Evolutionary conservation across 2,888 invertebrate species (phyloP).

Genomic region (Sympetrum striolatum): DNA sequence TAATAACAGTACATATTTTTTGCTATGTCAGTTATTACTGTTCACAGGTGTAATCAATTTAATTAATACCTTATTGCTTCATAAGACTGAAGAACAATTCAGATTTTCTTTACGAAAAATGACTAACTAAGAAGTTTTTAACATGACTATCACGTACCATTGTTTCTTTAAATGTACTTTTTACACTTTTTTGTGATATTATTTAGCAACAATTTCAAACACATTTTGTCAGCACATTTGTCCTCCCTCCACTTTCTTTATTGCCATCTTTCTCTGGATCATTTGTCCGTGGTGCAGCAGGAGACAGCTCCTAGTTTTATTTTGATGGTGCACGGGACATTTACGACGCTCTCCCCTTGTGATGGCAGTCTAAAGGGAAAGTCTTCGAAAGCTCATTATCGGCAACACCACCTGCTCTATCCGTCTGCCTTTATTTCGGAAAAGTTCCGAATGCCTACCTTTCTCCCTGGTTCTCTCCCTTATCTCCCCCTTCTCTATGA

Average conservation of each 20-base stretch:
- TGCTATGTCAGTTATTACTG: too few relatives aligned
- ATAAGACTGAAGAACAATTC: too few relatives aligned
- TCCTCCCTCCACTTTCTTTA: background rate
- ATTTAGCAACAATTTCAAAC: too few relatives aligned
- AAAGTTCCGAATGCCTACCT: background rate
- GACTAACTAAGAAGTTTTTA: too few relatives aligned
- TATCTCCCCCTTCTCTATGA: background rate
- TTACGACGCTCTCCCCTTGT: background rate
- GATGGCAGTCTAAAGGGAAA: constrained; percentile 11
- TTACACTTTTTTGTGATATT: too few relatives aligned
- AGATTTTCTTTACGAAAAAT: too few relatives aligned
- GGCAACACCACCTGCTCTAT: constrained; percentile 33
- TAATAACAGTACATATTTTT: too few relatives aligned
- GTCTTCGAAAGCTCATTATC: constrained; percentile 43
- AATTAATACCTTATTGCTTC: too few relatives aligned
- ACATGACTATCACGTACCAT: too few relatives aligned
- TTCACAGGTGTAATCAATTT: too few relatives aligned
- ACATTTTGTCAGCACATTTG: background rate
- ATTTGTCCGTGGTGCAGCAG: background rate
- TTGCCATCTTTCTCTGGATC: background rate
- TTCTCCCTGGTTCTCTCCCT: background rate
- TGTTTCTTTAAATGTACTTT: too few relatives aligned
- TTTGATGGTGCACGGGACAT: constrained; percentile 29
- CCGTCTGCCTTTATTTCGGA: background rate
- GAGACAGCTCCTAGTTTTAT: constrained; percentile 6